Base-by-base conservation (phyloP, 2,113 vertebrate genomes). In the Alces alces region DNA sequence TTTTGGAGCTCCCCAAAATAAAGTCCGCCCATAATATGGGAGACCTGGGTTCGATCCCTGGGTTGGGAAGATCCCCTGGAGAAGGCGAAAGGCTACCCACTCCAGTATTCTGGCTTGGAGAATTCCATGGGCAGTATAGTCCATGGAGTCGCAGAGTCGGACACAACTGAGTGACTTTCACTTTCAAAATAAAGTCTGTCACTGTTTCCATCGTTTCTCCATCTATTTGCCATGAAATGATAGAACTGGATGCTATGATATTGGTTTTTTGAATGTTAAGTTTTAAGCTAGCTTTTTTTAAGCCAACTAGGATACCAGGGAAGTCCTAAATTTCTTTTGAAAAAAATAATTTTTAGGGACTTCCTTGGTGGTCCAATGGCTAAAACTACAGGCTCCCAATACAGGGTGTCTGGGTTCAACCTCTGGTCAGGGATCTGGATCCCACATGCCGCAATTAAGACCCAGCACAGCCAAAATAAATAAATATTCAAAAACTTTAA, bases 1-100 rank as follows among this genome's bases (percentile, higher is more conserved):
- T 66, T n/a, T n/a, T n/a, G 33, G 61, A 66, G 16, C 61, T 16
- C 6, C 16, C 33, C 61, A 10, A 66, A 66, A 66, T 66, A 66
- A 66, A 64, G 16, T n/a, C 33, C 5, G 33, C 16, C 16, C 0
- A 0, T n/a, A 66, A n/a, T 66, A 4, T 10, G 61, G 33, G 61
- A 66, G 33, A 66, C 16, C 61, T 66, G 61, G 61, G 61, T 66
- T 66, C 7, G 8, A 66, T 19, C 33, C 61, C 7, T 66, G 61
- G 4, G 4, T 66, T 66, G 16, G 33, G 61, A 19, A 10, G 33
- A 66, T n/a, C n/a, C 16, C 16, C 8, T n/a, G 61, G 33, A 66
- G 61, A 66, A 66, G 16, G 16, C 45, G 33, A 66, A 66, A 66
- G 33, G 33, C 33, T 66, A n/a, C 33, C 16, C 33, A n/a, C 16